Evolutionary conservation across 2,888 invertebrate genomes (phyloP).

Genomic region (Drosophila greeni): DNA sequence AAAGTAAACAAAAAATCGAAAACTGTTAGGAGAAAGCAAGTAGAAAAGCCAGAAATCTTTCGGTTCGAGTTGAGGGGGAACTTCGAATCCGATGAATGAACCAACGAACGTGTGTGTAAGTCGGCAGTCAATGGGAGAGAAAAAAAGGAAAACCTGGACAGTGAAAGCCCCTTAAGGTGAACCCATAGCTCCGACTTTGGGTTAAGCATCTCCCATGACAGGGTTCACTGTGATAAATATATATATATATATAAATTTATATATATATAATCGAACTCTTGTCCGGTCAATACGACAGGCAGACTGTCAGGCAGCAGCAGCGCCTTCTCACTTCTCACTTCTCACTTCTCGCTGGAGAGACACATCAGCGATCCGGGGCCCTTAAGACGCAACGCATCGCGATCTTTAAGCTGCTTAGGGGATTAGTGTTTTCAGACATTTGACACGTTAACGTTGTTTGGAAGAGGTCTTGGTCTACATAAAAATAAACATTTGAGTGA

Average conservation of each 20-base stretch:
- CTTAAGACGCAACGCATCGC: constrained; percentile 67
- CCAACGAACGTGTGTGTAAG: constrained; percentile 46
- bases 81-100: constrained; percentile 60
- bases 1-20: constrained; percentile 17
- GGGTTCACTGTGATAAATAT: background rate
- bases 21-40: constrained; percentile 37
- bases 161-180: background rate
- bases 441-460: constrained; percentile 73
- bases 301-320: constrained; percentile 58
- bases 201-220: no score
- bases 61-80: constrained; percentile 7
- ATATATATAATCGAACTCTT: constrained; percentile 25
- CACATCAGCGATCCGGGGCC: constrained; percentile 27
- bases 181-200: background rate
- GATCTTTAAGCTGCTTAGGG: constrained; percentile 77
- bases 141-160: constrained; percentile 21
- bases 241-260: constrained; percentile 9
- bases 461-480: constrained; percentile 40
- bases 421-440: constrained; percentile 77
- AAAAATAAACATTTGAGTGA: constrained; percentile 50
- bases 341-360: constrained; percentile 8
- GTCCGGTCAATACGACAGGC: constrained; percentile 53
- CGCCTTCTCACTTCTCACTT: constrained; percentile 24
- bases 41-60: constrained; percentile 22
- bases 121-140: constrained; percentile 43